Base-by-base conservation (phyloP, 2,888 invertebrate genomes). In the Diachrysia chrysitis region DNA sequence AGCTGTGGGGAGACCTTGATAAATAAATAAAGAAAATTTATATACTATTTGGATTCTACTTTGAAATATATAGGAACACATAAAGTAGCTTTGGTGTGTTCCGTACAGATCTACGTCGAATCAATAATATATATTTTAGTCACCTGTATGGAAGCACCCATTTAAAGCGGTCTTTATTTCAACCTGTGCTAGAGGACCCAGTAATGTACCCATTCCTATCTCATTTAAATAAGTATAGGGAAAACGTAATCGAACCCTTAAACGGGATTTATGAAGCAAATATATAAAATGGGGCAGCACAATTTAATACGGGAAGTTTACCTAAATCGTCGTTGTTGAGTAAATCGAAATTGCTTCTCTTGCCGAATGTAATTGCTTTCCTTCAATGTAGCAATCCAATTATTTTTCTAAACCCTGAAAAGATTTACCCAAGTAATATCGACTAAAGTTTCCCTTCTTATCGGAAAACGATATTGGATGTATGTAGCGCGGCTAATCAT, bases 391-490 rank as follows among this genome's bases (percentile, higher is more conserved):
- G 89, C 90, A 88, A 92, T 91, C 92, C 93, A 93, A 94, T 94
- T 93, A 93, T 93, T 93, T 93, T 92, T 92, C 88, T 91, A 91
- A 93, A 89, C 89, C 92, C 88, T 91, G 88, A 88, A 92, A 92
- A 92, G 92, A 91, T 92, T 91, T 90, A 84, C 85, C 84, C 85
- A 78, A 82, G 86, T 87, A 88, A 88, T 87, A 84, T 82, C 83
- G 87, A 80, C 85, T 79, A 85, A 86, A 90, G 87, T 90, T 90
- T 86, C 84, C 85, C 87, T 83, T 84, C 84, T 89, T 89, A 91
- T 92, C 87, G 90, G 89, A 88, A 91, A 92, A 90, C 89, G 90
- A 93, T 93, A 92, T 91, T 90, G 77, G 63, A 68, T 66, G 88
- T 91, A 88, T 83, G 81, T 79, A 73, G 81, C 76, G 74, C 80